A percentile compares a stretch with the other conserved stretches of the same genome.
phyloP scores from a whole-genome alignment of 2,113 vertebrate species.

The Psittacara wagleri region DNA sequence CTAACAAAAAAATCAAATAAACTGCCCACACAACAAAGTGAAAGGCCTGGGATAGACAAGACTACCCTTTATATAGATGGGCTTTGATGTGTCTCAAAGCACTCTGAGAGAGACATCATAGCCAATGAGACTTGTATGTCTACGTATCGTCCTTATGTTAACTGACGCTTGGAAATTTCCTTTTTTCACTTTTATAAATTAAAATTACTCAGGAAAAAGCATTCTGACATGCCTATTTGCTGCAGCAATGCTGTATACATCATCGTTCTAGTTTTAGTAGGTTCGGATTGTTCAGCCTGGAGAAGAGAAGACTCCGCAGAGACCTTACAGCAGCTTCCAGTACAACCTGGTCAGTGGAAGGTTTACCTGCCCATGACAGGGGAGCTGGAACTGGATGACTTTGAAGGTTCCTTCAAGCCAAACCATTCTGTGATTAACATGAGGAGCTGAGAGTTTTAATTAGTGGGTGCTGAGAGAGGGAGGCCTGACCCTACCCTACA shows the following conservation, averaged over 20 bases:
- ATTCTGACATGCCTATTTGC: background rate
- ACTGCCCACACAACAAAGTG: background rate
- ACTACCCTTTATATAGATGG: background rate
- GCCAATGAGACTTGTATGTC: fast-evolving
- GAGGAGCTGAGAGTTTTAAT: background rate
- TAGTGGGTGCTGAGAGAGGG: fast-evolving
- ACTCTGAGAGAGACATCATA: background rate
- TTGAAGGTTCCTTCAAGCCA: background rate
- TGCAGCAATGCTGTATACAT: background rate
- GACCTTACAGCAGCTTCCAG: background rate
- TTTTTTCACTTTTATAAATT: background rate
- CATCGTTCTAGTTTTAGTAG: background rate
- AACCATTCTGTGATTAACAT: background rate
- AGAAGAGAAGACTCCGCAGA: background rate
- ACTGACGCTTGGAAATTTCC: background rate
- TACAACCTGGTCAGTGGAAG: background rate
- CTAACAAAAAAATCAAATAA: background rate
- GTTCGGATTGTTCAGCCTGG: background rate
- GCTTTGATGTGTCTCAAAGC: background rate
- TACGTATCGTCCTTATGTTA: background rate
- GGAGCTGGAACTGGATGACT: background rate
- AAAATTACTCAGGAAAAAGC: background rate
- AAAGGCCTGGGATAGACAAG: background rate
- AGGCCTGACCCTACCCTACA: background rate
- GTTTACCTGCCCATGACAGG: background rate